phyloP scores from a whole-genome alignment of 2,797 vertebrate genomes.

The Potorous gilbertii region DNA sequence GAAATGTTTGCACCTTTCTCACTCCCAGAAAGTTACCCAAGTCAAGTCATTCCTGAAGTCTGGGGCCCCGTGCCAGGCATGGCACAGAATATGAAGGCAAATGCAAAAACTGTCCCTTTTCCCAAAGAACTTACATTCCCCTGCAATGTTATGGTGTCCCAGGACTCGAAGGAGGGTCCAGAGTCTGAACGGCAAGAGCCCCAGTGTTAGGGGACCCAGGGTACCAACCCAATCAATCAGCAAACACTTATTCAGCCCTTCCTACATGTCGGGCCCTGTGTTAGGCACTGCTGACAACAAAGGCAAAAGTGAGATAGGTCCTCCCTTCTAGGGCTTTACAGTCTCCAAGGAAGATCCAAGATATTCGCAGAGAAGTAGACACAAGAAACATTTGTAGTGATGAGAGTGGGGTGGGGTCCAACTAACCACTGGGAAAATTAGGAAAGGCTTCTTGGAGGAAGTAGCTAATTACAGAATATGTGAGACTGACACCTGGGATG shows the following conservation, averaged over 20 bases:
- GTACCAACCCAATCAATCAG: not conserved
- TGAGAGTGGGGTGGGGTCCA: not conserved
- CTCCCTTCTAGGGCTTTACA: not conserved
- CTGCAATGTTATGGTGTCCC: not conserved
- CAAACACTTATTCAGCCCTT: too few species aligned
- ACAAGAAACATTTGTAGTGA: not conserved
- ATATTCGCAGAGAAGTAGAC: conserved; percentile 15
- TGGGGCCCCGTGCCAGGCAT: not conserved
- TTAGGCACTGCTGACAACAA: too few species aligned
- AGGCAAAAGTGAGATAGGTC: not conserved
- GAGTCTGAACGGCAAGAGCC: not conserved
- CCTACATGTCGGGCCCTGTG: too few species aligned
- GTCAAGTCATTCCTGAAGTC: not conserved
- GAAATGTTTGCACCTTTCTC: not conserved
- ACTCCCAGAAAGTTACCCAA: not conserved
- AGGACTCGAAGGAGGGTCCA: not conserved
- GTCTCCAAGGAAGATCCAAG: not conserved
- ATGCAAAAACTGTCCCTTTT: not conserved
- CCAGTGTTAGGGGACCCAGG: not conserved
- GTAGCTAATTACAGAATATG: not conserved
- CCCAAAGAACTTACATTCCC: not conserved
- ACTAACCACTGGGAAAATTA: not conserved
- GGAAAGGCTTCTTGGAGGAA: not conserved
- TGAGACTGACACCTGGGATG: not conserved
- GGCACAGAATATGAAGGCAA: not conserved